Conservation (phyloP, 2,113 vertebrate species). For the Galeopterus variegatus region DNA sequence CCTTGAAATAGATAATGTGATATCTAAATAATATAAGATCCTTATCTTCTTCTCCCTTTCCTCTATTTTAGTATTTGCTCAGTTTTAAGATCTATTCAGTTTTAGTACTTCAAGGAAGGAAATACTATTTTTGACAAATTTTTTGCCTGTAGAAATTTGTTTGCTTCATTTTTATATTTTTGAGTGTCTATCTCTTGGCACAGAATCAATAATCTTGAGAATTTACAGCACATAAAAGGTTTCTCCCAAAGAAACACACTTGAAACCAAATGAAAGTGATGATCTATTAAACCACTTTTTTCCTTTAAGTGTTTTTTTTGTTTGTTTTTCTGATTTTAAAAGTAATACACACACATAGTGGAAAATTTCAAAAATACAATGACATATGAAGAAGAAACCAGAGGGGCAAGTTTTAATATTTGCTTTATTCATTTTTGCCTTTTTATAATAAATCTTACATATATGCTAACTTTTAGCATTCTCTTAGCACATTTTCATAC, state of each 20-base stretch:
- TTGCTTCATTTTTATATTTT: constrained; percentile 31
- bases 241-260: constrained; percentile 5
- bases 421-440: not conserved
- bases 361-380: not conserved
- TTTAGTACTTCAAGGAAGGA: constrained; percentile 1
- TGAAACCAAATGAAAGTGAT: not conserved
- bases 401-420: not conserved
- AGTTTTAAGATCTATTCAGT: not conserved
- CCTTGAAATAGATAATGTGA: not conserved
- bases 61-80: not conserved
- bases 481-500: not conserved
- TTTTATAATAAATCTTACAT: not conserved
- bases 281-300: not conserved
- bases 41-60: not conserved
- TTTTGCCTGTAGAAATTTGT: not conserved
- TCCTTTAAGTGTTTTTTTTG: not conserved
- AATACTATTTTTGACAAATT: constrained; percentile 16
- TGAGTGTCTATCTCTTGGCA: not conserved
- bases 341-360: not conserved
- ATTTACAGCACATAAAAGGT: constrained; percentile 22
- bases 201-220: constrained; percentile 44
- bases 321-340: constrained; percentile 31
- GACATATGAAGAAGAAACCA: not conserved
- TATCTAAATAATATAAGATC: not conserved
- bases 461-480: not conserved